Evolutionary conservation across 2,113 vertebrate species (phyloP), one percentile per base, ranked within the genome.

Genomic region (Caranx melampygus): DNA sequence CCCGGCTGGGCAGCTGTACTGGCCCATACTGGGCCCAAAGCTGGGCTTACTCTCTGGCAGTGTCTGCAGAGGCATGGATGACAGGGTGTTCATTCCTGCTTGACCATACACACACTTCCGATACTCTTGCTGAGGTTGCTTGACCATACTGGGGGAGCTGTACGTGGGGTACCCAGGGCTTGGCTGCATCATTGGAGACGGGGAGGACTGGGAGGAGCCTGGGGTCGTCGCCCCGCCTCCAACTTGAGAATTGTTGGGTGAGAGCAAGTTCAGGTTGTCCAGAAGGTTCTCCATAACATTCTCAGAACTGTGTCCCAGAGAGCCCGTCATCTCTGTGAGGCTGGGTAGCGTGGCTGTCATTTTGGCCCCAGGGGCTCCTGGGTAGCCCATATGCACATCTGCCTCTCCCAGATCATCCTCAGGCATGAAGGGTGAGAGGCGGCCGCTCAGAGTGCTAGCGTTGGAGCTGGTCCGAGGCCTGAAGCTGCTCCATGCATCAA

Each of bases 251-350:
- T 97, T 96, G 70, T 97, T 98, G 34, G 98, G 97, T 1, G 98
- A 98, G 52, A 99, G 95, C 80, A 99, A 95, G 79, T 99, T 99
- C 72, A 99, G 96, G 88, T 99, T 99, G 94, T 98, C 98, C 95
- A 99, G 85, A 59, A 99, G 97, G 91, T 97, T 98, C 88, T 99
- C 98, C 98, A 99, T 99, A 42, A 95, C 93, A 62, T 98, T 98
- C 92, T 99, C 98, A 0, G 98, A 96, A 83, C 94, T 96, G 79
- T 92, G 94, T 76, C 92, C 93, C 74, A 96, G 77, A 7, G 95
- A 94, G 54, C 94, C 83, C 44, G 97, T 95, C 94, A 99, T 97
- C 89, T 99, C 98, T 8, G 97, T 98, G 45, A 99, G 96, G 75
- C 98, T 99, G 60, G 98, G 98, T 21, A 98, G 91, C 1, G 98